phyloP scores from a whole-genome alignment of 2,888 invertebrate genomes.

The Apodemia duryi region DNA sequence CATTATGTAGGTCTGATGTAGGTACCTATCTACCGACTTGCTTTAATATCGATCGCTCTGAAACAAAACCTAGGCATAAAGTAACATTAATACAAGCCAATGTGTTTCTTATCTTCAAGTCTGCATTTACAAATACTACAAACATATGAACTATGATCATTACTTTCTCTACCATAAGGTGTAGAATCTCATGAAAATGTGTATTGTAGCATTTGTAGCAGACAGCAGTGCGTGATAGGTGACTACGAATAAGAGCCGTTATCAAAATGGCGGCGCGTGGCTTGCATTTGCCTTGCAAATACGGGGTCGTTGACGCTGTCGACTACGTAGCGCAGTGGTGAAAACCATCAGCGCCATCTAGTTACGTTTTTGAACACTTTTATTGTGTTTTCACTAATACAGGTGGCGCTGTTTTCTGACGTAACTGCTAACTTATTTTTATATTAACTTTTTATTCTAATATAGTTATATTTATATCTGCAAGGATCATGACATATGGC shows the following conservation, averaged over 20 bases:
- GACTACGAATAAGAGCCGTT: conserved; percentile 47
- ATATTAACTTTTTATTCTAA: too few species aligned
- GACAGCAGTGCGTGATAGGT: conserved; percentile 20
- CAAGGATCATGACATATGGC: too few species aligned
- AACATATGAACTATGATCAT: not conserved
- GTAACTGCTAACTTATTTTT: too few species aligned
- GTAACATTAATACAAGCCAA: conserved; percentile 4
- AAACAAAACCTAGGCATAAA: conserved; percentile 8
- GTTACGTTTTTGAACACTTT: conserved; percentile 27
- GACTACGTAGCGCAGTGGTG: conserved; percentile 39
- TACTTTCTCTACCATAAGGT: not conserved
- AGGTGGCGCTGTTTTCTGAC: conserved; percentile 45
- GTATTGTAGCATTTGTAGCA: not conserved
- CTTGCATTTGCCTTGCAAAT: conserved; percentile 39
- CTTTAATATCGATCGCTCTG: conserved; percentile 11
- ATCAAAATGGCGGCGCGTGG: conserved; percentile 69
- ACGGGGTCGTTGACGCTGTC: conserved; percentile 67
- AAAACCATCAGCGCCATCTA: conserved; percentile 55
- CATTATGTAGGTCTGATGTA: too few species aligned
- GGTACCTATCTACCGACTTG: not conserved
- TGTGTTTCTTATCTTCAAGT: conserved; percentile 7
- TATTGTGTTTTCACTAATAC: conserved; percentile 13
- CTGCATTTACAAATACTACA: conserved; percentile 1
- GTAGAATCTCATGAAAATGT: conserved; percentile 21
- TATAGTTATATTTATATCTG: too few species aligned